Evolutionary conservation across 2,888 invertebrate species (phyloP).

Genomic region (Meta bourneti): DNA sequence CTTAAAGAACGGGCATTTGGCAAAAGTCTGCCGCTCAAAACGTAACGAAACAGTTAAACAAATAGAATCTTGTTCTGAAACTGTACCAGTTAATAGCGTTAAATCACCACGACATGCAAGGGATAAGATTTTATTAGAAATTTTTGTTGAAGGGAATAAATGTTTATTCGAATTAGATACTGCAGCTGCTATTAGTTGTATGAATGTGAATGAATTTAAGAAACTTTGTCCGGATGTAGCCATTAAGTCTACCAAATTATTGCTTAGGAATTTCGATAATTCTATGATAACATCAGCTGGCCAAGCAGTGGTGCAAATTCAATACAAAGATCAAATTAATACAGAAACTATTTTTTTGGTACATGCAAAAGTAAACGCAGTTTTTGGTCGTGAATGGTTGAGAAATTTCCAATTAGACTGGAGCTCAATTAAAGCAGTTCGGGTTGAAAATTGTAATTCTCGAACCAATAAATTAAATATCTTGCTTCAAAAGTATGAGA

Average conservation of each 20-base stretch:
- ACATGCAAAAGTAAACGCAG: constrained; percentile 61
- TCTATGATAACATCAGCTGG: constrained; percentile 60
- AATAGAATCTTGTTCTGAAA: constrained; percentile 66
- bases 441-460: constrained; percentile 54
- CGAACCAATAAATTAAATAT: constrained; percentile 58
- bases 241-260: constrained; percentile 57
- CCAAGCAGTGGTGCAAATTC: constrained; percentile 62
- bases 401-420: constrained; percentile 57
- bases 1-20: constrained; percentile 65
- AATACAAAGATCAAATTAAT: constrained; percentile 60
- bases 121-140: constrained; percentile 60
- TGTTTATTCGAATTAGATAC: constrained; percentile 37
- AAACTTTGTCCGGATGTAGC: too few species aligned
- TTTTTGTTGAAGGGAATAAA: constrained; percentile 33
- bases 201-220: constrained; percentile 39
- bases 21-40: constrained; percentile 63
- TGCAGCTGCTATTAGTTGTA: constrained; percentile 37
- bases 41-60: constrained; percentile 62
- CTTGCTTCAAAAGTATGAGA: constrained; percentile 58
- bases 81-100: constrained; percentile 64
- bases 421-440: constrained; percentile 56
- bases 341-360: constrained; percentile 61
- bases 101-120: constrained; percentile 63
- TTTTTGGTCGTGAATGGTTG: constrained; percentile 65
- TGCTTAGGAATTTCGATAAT: constrained; percentile 59